Conservation (phyloP, 2,113 vertebrate species). For the Gymnocephalus cernua region DNA sequence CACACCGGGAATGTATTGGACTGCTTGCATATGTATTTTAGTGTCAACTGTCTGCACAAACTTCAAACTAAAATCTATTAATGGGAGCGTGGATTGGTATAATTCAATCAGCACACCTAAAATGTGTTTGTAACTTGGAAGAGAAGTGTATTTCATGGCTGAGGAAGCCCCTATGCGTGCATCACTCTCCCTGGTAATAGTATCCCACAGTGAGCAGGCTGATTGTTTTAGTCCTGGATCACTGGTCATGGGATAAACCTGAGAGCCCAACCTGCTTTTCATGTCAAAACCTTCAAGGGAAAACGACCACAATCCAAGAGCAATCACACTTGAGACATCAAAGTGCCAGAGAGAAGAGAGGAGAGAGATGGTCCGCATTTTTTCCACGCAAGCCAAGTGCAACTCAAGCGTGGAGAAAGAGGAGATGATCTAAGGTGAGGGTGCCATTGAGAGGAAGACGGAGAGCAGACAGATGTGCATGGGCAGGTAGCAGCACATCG, state of each 20-base stretch:
- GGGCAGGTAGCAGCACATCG: slow-evolving; percentile 86
- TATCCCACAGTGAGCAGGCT: slow-evolving; percentile 82
- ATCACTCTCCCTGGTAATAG: slow-evolving; percentile 82
- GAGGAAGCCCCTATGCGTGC: slow-evolving; percentile 74
- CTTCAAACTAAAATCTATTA: slow-evolving; percentile 58
- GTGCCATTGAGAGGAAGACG: slow-evolving; percentile 84
- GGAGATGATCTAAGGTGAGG: slow-evolving; percentile 86
- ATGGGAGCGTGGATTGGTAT: slow-evolving; percentile 47
- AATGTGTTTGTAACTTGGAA: slow-evolving; percentile 71
- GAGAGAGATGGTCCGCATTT: slow-evolving; percentile 78
- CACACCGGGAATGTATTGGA: slow-evolving; percentile 4
- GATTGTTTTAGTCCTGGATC: slow-evolving; percentile 89
- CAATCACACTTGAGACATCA: slow-evolving; percentile 86
- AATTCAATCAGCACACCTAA: slow-evolving; percentile 77
- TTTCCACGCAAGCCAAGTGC: slow-evolving; percentile 81
- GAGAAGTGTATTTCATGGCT: slow-evolving; percentile 70
- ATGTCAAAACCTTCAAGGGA: slow-evolving; percentile 87
- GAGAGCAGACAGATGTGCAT: slow-evolving; percentile 84
- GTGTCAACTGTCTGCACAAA: slow-evolving; percentile 48
- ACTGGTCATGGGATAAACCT: slow-evolving; percentile 83
- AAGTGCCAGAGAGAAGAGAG: slow-evolving; percentile 79
- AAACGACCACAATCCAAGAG: slow-evolving; percentile 82
- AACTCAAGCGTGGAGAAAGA: slow-evolving; percentile 85
- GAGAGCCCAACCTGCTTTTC: slow-evolving; percentile 84
- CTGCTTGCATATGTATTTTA: slow-evolving; percentile 26